Percentiles rank a stretch among this genome's conserved stretches.
These are phyloP conservation scores for Dendrolimus punctatus DNA, from an alignment of 1,140 invertebrate species.

Conservation along the genomic window DNA sequence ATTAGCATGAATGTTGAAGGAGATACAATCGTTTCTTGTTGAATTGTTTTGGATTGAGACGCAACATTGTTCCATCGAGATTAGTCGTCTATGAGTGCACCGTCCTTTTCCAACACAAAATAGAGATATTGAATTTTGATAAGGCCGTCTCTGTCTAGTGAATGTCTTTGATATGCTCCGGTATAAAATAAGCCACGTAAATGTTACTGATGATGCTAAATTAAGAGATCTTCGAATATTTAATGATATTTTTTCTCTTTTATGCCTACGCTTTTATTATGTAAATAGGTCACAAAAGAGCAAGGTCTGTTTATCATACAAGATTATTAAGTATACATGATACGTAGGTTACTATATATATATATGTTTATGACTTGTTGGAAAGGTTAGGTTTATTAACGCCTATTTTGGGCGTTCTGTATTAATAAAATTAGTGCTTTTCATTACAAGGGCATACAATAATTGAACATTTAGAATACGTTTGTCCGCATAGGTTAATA, in stretches of 20 bases:
- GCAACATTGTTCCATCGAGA: conserved; percentile 60
- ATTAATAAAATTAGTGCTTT: too few species aligned
- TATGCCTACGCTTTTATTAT: conserved; percentile 5
- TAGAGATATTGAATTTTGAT: conserved; percentile 68
- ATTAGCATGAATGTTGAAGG: conserved; percentile 4
- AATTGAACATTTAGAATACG: too few species aligned
- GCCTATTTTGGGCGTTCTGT: too few species aligned
- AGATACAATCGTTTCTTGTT: conserved; percentile 23
- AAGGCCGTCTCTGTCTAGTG: conserved; percentile 44
- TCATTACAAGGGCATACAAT: too few species aligned
- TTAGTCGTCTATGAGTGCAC: conserved; percentile 46
- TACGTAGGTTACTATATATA: too few species aligned
- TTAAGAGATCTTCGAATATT: conserved; percentile 12
- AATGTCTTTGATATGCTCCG: conserved; percentile 28
- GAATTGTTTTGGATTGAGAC: conserved; percentile 43
- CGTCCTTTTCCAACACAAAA: conserved; percentile 57
- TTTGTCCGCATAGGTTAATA: too few species aligned
- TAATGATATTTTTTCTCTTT: conserved; percentile 5
- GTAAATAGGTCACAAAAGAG: background rate
- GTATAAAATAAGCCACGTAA: conserved; percentile 36
- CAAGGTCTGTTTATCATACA: background rate
- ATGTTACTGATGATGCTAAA: conserved; percentile 27
- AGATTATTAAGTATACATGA: background rate
- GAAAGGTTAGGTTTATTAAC: too few species aligned
- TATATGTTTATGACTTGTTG: too few species aligned